Conservation (phyloP, 2,888 invertebrate genomes). For the Coecobrya sp. region DNA sequence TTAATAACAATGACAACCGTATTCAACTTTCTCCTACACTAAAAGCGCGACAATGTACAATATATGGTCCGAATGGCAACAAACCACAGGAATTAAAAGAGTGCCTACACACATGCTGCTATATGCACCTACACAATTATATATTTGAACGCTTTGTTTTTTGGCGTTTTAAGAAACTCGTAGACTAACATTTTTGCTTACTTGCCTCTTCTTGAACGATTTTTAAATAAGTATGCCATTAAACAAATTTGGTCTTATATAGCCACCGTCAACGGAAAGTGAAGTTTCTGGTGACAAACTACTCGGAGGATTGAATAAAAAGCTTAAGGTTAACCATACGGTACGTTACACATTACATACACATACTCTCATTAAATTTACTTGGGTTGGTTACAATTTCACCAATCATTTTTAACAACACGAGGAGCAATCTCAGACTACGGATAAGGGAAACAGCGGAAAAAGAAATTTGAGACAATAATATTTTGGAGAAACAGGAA, state of each 20-base stretch:
- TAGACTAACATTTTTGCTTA: not conserved
- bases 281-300: conserved; percentile 86
- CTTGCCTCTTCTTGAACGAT: not conserved
- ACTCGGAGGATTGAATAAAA: conserved; percentile 84
- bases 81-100: no score
- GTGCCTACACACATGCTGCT: not conserved
- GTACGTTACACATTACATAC: conserved; percentile 75
- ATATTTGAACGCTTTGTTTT: not conserved
- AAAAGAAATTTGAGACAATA: not conserved
- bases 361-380: no score
- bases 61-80: no score
- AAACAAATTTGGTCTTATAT: not conserved
- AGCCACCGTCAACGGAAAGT: conserved; percentile 86
- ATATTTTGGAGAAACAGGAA: not conserved
- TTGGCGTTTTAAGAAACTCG: not conserved
- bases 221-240: no score
- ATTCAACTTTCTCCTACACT: no score
- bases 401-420: not conserved
- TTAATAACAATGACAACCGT: no score
- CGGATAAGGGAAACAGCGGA: not conserved
- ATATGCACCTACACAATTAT: no score
- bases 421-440: not conserved
- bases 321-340: conserved; percentile 83
- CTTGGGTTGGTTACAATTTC: no score
- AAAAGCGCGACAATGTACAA: no score